Base-by-base conservation (phyloP, 1,140 invertebrate genomes). In the Lepidurus couesii region DNA sequence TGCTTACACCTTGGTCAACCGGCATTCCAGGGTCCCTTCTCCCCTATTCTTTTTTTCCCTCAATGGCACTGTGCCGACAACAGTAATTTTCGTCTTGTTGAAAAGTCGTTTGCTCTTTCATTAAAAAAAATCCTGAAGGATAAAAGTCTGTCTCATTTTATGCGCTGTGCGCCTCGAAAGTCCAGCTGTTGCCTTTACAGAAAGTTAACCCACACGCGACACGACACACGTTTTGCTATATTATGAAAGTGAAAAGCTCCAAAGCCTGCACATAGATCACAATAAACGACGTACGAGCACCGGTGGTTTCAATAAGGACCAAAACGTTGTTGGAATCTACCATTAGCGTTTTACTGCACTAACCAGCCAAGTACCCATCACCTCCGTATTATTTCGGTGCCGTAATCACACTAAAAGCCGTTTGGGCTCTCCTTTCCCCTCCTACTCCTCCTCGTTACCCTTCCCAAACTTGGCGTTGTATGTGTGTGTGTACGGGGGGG, bases 51-150 rank as follows among this genome's bases (percentile, higher is more conserved):
- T n/a, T 21, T 21, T 65, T 65, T 65, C 16, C 21, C 6, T 65
- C 16, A 65, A 65, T 21, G 53, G 53, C 53, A 21, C 21, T 7
- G 10, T 11, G 9, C 53, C 21, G 53, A 65, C 53, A 65, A 65
- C 21, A 65, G 53, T 65, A 65, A 65, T 65, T 65, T 65, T 65
- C 53, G 53, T 65, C 53, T 65, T 65, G 53, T 65, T 65, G 16
- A 13, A 34, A 65, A 65, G 53, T 65, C 53, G 53, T 65, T 65
- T 4, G 53, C 53, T 21, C 53, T 65, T 65, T 65, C 53, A 65
- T 65, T 65, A 65, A 65, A 34, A 26, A 34, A 34, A 65, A 65
- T 65, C 53, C 53, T 65, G 8, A 3, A 34, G 53, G 16, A n/a
- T 65, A 65, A 21, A 65, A 21, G 16, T 65, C 6, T 21, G 53